These are phyloP conservation scores for Drosophila pseudotakahashii DNA, from an alignment of 2,888 invertebrate species.

Conservation along the genomic window DNA sequence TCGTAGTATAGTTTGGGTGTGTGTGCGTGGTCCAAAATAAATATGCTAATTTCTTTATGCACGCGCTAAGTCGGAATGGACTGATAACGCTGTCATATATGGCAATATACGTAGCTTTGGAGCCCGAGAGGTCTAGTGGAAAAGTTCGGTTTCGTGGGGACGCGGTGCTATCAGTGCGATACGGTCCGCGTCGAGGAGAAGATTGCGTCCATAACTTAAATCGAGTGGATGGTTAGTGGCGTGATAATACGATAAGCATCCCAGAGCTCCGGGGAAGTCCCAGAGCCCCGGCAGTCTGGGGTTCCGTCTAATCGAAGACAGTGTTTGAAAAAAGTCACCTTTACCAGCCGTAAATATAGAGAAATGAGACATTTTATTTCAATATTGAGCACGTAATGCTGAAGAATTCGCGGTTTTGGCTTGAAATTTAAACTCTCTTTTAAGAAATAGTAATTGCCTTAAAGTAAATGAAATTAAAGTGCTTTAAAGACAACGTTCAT, in stretches of 20 bases:
- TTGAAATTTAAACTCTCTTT: no score
- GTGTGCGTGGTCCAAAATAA: conserved; percentile 13
- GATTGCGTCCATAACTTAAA: conserved; percentile 14
- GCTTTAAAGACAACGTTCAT: no score
- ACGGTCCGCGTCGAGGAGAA: conserved; percentile 8
- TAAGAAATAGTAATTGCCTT: no score
- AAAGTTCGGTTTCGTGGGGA: no score
- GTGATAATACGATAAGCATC: conserved; percentile 21
- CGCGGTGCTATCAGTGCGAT: conserved; percentile 35
- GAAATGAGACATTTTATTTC: no score
- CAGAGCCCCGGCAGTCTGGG: conserved; percentile 24
- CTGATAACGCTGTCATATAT: conserved; percentile 22
- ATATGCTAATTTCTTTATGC: conserved; percentile 36
- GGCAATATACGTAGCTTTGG: not conserved
- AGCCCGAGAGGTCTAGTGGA: conserved; percentile 23
- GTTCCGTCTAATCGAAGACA: not conserved
- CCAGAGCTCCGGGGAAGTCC: conserved; percentile 19
- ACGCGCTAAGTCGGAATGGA: conserved; percentile 10
- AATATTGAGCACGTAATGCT: not conserved
- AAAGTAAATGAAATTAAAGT: no score
- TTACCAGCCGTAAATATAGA: no score
- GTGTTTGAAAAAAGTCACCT: not conserved
- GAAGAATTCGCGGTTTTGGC: not conserved
- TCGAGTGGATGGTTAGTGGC: conserved; percentile 14
- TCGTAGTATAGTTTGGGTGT: not conserved